phyloP scores from a whole-genome alignment of 2,113 vertebrate species.

The Archilochus colubris region DNA sequence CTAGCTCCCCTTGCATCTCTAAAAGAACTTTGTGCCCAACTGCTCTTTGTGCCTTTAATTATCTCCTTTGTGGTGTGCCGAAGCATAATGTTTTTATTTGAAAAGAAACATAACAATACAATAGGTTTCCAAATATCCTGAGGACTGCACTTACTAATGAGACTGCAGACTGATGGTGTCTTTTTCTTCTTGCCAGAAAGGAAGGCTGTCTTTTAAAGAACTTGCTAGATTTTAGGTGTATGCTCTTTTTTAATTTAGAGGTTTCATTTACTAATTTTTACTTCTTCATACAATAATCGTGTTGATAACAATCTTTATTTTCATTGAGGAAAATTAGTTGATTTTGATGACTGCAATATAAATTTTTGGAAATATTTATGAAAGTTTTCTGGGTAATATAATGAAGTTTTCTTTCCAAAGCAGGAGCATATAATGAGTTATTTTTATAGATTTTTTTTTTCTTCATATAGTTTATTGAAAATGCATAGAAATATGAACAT shows the following conservation, averaged over 20 bases:
- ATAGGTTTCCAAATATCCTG: slow-evolving; percentile 18
- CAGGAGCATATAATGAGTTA: not conserved
- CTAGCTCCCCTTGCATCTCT: not conserved
- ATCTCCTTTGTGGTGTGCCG: not conserved
- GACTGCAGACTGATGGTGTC: not conserved
- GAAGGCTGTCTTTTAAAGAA: not conserved
- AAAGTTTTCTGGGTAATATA: not conserved
- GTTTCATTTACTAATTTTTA: slow-evolving; percentile 20
- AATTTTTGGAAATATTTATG: not conserved
- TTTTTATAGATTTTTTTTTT: not conserved
- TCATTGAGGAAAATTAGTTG: not conserved
- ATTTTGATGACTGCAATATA: not conserved
- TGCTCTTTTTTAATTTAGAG: not conserved
- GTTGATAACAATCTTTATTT: not conserved
- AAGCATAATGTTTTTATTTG: not conserved
- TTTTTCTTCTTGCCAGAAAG: not conserved
- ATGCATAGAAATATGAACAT: not conserved
- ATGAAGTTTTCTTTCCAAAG: not conserved
- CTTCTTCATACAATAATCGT: not conserved
- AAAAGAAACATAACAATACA: not conserved
- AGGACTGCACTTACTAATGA: not conserved
- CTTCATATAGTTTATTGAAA: not conserved
- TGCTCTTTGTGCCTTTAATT: not conserved
- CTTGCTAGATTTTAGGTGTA: not conserved
- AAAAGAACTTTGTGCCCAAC: not conserved